phyloP scores from a whole-genome alignment of 2,888 invertebrate genomes.

The Chironomus riparius region DNA sequence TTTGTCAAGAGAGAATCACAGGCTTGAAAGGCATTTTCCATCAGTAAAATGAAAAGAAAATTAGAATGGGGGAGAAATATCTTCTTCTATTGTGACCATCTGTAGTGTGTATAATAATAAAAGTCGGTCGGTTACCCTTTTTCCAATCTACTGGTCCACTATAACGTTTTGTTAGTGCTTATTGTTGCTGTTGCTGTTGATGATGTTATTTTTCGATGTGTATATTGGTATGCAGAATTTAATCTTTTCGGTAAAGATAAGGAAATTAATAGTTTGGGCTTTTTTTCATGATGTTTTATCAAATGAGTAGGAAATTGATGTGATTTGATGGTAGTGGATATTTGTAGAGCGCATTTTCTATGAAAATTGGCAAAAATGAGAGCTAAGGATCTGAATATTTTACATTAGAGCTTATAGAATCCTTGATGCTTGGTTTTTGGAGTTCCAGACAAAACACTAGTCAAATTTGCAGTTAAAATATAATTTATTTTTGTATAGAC shows the following conservation, averaged over 20 bases:
- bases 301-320: background rate
- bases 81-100: constrained; percentile 5
- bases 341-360: background rate
- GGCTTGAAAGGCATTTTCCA: background rate
- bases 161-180: too few relatives aligned
- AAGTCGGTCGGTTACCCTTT: constrained; percentile 6
- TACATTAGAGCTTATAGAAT: too few relatives aligned
- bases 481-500: too few relatives aligned
- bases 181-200: too few relatives aligned
- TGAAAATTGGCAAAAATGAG: too few relatives aligned
- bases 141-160: constrained; percentile 15
- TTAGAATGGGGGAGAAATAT: background rate
- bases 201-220: background rate
- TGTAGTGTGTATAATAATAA: constrained; percentile 6
- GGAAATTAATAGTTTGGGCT: constrained; percentile 27
- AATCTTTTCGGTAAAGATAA: constrained; percentile 27
- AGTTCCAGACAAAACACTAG: too few relatives aligned
- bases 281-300: constrained; percentile 26
- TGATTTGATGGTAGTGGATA: background rate
- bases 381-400: too few relatives aligned
- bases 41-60: background rate
- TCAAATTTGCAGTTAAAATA: too few relatives aligned
- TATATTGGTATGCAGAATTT: constrained; percentile 10
- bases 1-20: background rate
- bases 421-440: too few relatives aligned